Base-by-base conservation (phyloP, 2,113 vertebrate species). In the Oncorhynchus clarkii region DNA sequence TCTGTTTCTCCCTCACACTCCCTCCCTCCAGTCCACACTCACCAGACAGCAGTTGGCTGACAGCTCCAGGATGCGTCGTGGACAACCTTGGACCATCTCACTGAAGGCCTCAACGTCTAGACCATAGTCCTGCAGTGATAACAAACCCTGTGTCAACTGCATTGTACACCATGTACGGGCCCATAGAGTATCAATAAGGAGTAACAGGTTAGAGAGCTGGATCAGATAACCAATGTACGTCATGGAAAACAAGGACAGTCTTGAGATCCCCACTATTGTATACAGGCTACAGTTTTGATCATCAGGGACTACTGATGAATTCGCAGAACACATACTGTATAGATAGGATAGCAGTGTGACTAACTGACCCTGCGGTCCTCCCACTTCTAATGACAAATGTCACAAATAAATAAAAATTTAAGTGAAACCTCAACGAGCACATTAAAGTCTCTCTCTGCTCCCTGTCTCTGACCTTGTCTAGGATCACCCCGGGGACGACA, bases 61-160 rank as follows among this genome's bases (percentile, higher is more conserved):
- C 0, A 95, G 75, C 13, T 93, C 88, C 49, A 94, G 62, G 29
- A 93, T 75, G 1, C 0, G 74, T 76, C 78, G 85, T 20, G 94
- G 93, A 74, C 92, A 94, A 20, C 85, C 92, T 0, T 64, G 69
- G 70, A 94, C 89, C 92, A 94, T 85, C 24, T 85, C 86, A 62
- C 90, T 86, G 82, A 95, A 94, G 0, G 92, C 90, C 4, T 80
- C 73, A 71, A 93, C 89, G n/a, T 95, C 90, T 74, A 95, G 80
- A 3, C 93, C 93, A 29, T 89, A 95, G 79, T 94, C 93, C 94
- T 94, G 81, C 67, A 51, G 26, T 12, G 24, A 27, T 57, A 29
- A 72, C 57, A 67, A 9, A 31, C 49, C 34, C 14, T 0, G 14
- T 16, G 49, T 51, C 49, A 51, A 16, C 14, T 51, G 49, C 49